These are phyloP conservation scores for Gandaritis pyraliata DNA, from an alignment of 2,888 invertebrate species.

Conservation along the genomic window DNA sequence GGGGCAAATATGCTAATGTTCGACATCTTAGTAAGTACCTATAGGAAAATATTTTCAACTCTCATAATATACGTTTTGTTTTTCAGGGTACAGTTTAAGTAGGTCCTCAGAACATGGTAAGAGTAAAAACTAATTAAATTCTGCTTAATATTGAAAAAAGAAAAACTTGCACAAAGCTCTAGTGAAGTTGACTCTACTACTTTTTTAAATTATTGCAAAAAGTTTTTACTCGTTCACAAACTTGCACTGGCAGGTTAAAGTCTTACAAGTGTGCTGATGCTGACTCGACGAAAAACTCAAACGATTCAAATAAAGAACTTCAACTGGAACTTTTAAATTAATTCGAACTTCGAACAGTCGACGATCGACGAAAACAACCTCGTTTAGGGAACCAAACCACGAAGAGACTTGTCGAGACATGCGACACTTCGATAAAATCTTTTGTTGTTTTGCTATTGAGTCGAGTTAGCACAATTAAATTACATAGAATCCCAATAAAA, in stretches of 20 bases:
- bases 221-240: too few species aligned
- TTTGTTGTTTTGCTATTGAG: not conserved
- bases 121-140: too few species aligned
- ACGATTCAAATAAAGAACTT: slow-evolving; percentile 1
- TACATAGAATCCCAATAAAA: too few species aligned
- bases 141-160: not conserved
- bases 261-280: not conserved
- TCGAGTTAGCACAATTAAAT: not conserved
- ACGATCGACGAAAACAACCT: not conserved
- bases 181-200: too few species aligned
- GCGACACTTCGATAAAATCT: not conserved
- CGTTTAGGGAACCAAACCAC: not conserved
- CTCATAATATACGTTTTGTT: too few species aligned
- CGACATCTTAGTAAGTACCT: slow-evolving; percentile 10
- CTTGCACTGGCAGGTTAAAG: too few species aligned
- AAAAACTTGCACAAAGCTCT: not conserved
- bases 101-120: too few species aligned
- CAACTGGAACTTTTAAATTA: not conserved
- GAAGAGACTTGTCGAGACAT: not conserved
- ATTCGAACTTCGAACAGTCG: not conserved
- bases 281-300: not conserved
- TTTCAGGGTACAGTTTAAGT: too few species aligned
- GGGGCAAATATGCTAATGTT: slow-evolving; percentile 16
- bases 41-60: slow-evolving; percentile 4
- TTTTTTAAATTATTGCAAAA: too few species aligned